Base-by-base conservation (phyloP, 2,113 vertebrate species). In the Cinclus mexicanus region DNA sequence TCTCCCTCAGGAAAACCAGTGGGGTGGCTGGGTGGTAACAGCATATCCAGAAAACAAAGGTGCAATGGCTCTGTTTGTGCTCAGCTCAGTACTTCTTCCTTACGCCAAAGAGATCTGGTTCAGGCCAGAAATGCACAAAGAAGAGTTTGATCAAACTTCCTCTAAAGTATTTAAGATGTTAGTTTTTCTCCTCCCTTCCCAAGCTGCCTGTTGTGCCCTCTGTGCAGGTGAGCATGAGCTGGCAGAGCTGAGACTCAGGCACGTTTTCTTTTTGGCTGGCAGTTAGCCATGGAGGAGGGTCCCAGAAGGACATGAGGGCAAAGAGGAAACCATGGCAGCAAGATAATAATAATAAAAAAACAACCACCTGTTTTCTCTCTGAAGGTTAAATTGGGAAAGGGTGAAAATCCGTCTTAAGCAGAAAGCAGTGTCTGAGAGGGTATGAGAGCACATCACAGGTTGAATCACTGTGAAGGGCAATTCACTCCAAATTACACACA, bases 21-120 rank as follows among this genome's bases (percentile, higher is more conserved):
- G 41, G 22, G 33, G 26, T 52, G 35, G 16, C 56, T 91, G 46
- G 39, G 19, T 76, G 37, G 20, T 55, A 53, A 23, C 52, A 78
- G 15, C 47, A 76, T 46, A 67, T 50, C 47, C 35, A 29, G 74
- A 53, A 78, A 81, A 70, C 33, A 64, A 52, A 56, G 29, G 31
- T 68, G 57, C 35, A 53, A 18, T 2, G 9, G 47, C 71, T 74
- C 47, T 13, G 13, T 50, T 67, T 55, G 35, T 49, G 52, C 64
- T 91, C 71, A 67, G 52, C 59, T 89, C 7, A 1, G 14, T 19
- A 12, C n/a, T 2, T 5, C 60, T 88, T 65, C 33, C 57, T 39
- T 67, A 31, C 0, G 0, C 7, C 47, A 59, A 75, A 67, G 78
- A 67, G 18, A 50, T 35, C 24, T 0, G 0, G 2, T 24, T 57